A percentile compares a stretch with the other conserved stretches of the same genome.
phyloP scores from a whole-genome alignment of 1,140 invertebrate species.

The Stenopsyche tienmushanensis region DNA sequence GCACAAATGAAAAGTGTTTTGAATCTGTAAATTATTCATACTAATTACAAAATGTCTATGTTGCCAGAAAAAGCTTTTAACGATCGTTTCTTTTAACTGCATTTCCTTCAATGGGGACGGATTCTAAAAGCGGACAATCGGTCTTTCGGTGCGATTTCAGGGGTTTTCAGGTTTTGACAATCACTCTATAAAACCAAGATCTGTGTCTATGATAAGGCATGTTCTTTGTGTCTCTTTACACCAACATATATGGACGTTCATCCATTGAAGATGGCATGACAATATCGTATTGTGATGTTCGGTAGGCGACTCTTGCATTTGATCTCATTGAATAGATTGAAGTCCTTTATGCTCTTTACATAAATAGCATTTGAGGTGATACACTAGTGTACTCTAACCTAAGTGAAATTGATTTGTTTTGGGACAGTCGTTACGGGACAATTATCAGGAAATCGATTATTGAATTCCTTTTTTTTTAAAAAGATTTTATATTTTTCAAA shows the following conservation, averaged over 20 bases:
- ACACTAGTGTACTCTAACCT: no score
- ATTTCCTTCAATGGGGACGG: no score
- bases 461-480: not conserved
- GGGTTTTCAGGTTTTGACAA: conserved; percentile 10
- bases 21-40: no score
- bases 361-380: conserved; percentile 3
- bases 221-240: not conserved
- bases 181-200: conserved; percentile 15
- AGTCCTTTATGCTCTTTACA: conserved; percentile 3
- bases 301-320: conserved; percentile 16
- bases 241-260: not conserved
- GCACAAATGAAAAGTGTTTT: no score
- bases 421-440: not conserved
- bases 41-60: no score
- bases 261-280: conserved; percentile 4
- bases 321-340: conserved; percentile 16
- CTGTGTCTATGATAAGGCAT: conserved; percentile 4
- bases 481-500: not conserved
- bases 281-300: conserved; percentile 18
- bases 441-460: not conserved
- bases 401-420: conserved; percentile 18
- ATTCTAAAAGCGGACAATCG: no score
- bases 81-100: no score
- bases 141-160: not conserved
- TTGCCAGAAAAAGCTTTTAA: no score